phyloP scores from a whole-genome alignment of 2,888 invertebrate species.

The Syrphus vitripennis region DNA sequence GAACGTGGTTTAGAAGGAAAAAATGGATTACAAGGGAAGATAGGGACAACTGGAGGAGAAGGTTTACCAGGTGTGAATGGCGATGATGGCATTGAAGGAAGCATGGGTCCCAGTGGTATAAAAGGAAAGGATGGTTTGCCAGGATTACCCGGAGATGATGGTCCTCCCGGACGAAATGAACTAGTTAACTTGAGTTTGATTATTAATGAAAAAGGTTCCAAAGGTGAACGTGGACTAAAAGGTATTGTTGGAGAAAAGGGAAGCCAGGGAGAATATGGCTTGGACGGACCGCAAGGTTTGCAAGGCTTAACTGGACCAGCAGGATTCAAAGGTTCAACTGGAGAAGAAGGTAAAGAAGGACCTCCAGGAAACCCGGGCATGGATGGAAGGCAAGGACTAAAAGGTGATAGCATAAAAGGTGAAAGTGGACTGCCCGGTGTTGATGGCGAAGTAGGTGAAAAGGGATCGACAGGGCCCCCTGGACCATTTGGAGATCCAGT shows the following conservation, averaged over 20 bases:
- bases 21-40: conserved; percentile 86
- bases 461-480: conserved; percentile 78
- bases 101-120: conserved; percentile 76
- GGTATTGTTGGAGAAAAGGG: conserved; percentile 87
- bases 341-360: conserved; percentile 88
- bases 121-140: conserved; percentile 82
- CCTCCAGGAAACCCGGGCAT: conserved; percentile 85
- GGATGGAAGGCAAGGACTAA: conserved; percentile 86
- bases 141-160: conserved; percentile 85
- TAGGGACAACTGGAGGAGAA: conserved; percentile 87
- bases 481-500: conserved; percentile 87
- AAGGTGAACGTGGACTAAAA: conserved; percentile 85
- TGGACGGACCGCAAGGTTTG: conserved; percentile 86
- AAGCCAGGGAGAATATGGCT: conserved; percentile 86
- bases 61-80: conserved; percentile 88
- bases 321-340: conserved; percentile 87
- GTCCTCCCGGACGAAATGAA: conserved; percentile 85
- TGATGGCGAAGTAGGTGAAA: conserved; percentile 82
- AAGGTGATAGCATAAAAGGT: conserved; percentile 89
- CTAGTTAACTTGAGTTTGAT: conserved; percentile 82
- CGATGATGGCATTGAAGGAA: conserved; percentile 86
- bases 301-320: conserved; percentile 88
- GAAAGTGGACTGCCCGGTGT: conserved; percentile 86
- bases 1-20: conserved; percentile 87
- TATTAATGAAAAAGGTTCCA: conserved; percentile 84